Conservation (phyloP, 1,140 invertebrate species). For the Mycetomoellerius zeteki region DNA sequence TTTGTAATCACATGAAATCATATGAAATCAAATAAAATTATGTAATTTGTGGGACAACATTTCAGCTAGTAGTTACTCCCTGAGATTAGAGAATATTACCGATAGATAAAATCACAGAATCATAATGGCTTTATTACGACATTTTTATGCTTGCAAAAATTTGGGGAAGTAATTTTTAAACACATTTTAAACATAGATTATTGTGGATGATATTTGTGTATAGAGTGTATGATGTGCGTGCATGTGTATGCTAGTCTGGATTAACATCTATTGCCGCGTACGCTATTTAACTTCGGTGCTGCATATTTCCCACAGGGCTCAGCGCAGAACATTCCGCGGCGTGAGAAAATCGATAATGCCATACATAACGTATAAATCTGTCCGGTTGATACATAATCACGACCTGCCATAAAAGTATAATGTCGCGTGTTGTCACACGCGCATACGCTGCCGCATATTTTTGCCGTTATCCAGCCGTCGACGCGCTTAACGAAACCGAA, state of each 20-base stretch:
- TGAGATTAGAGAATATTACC: background rate
- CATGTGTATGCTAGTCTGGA: conserved; percentile 66
- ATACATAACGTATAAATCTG: conserved; percentile 78
- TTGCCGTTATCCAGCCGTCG: conserved; percentile 54
- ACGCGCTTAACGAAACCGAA: conserved; percentile 68
- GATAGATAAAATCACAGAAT: background rate
- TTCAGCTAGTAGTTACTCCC: too few species aligned
- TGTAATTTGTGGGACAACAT: too few species aligned
- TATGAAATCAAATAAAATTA: too few species aligned
- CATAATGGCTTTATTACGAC: background rate
- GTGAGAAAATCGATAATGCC: conserved; percentile 75
- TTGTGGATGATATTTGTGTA: conserved; percentile 1
- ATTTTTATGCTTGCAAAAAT: conserved; percentile 3
- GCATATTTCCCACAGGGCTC: conserved; percentile 80
- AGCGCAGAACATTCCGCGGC: conserved; percentile 68
- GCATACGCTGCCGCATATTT: conserved; percentile 54
- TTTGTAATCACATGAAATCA: too few species aligned
- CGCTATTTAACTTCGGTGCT: conserved; percentile 76
- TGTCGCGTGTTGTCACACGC: conserved; percentile 60
- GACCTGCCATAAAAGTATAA: conserved; percentile 76
- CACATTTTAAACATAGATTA: conserved; percentile 6
- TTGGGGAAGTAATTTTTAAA: conserved; percentile 29
- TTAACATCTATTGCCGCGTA: conserved; percentile 69
- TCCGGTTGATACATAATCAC: conserved; percentile 77
- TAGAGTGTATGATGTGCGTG: background rate